Evolutionary conservation across 2,113 vertebrate species (phyloP).

Genomic region (Melospiza melodia): DNA sequence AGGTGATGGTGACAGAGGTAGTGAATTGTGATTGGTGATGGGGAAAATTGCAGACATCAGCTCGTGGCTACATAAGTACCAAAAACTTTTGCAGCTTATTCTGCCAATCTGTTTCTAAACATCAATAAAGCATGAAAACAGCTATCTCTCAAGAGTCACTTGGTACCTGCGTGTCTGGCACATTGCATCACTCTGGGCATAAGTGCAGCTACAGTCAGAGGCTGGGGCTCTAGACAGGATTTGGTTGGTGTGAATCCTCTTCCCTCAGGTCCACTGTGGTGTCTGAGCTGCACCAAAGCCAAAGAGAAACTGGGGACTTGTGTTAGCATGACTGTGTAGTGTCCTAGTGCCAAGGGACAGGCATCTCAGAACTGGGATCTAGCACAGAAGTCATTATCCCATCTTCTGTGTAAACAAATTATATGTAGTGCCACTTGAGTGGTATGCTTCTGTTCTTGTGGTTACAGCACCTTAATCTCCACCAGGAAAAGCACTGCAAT

Average conservation of each 20-base stretch:
- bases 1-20: background rate
- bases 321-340: background rate
- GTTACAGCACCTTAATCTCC: background rate
- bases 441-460: background rate
- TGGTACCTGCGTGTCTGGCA: fast-evolving
- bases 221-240: background rate
- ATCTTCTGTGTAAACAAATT: background rate
- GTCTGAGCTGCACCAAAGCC: background rate
- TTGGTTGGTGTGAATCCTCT: background rate
- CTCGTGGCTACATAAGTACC: fast-evolving
- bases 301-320: fast-evolving
- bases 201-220: fast-evolving
- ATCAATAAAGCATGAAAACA: background rate
- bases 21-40: background rate
- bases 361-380: background rate
- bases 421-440: background rate
- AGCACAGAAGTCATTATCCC: background rate
- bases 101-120: background rate
- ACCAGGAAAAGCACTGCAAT: background rate
- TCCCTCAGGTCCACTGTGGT: fast-evolving
- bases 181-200: background rate
- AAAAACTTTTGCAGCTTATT: background rate
- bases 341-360: background rate
- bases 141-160: background rate
- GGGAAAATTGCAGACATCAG: background rate